Conservation (phyloP, 2,888 invertebrate species). For the Heliconius sara region DNA sequence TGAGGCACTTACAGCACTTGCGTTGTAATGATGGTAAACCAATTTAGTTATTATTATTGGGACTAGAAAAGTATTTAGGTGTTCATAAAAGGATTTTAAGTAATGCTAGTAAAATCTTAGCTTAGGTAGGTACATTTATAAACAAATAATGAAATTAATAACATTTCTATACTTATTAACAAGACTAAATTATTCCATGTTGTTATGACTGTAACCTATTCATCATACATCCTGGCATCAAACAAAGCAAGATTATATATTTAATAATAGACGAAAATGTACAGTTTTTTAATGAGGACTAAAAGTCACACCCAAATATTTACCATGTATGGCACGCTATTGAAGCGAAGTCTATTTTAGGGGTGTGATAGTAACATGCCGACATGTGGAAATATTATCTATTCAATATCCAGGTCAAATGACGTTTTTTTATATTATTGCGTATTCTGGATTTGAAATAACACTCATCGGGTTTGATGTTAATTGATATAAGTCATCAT, state of each 20-base stretch:
- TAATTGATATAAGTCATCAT: background rate
- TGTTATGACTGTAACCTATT: background rate
- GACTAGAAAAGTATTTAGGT: background rate
- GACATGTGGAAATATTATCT: slow-evolving; percentile 13
- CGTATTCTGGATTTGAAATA: background rate
- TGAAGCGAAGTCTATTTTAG: slow-evolving; percentile 25
- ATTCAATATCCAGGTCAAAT: slow-evolving; percentile 13
- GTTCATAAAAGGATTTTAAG: background rate
- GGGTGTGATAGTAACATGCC: background rate
- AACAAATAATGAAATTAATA: background rate
- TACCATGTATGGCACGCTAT: slow-evolving; percentile 33
- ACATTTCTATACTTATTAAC: slow-evolving; percentile 10
- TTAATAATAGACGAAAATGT: background rate
- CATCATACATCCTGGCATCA: background rate
- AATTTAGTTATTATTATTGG: background rate
- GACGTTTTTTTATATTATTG: background rate
- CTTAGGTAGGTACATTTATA: background rate
- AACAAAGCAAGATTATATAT: background rate
- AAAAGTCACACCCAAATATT: slow-evolving; percentile 29
- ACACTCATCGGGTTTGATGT: background rate
- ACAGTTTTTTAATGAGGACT: slow-evolving; percentile 32
- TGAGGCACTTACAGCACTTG: slow-evolving; percentile 21
- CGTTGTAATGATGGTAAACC: background rate
- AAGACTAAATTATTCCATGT: slow-evolving; percentile 3
- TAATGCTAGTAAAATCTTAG: background rate